Conservation (phyloP, 2,888 invertebrate genomes). For the Syrista parreyssii region DNA sequence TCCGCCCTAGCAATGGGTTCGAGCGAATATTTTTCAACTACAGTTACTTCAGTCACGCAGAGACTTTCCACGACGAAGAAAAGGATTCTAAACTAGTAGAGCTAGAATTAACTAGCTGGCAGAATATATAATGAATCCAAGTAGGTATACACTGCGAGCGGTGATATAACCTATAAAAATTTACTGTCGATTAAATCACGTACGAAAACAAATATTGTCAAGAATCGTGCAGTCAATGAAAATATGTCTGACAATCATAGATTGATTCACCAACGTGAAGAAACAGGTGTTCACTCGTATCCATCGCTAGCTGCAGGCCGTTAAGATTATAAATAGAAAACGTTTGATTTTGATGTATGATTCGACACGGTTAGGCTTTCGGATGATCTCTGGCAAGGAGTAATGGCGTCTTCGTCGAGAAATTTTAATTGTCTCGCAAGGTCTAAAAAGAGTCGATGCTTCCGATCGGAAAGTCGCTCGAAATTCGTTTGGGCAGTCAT, state of each 20-base stretch:
- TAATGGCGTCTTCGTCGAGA: too few species aligned
- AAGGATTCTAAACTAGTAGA: too few species aligned
- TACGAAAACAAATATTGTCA: conserved; percentile 26
- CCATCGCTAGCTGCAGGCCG: conserved; percentile 41
- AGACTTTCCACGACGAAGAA: neutral
- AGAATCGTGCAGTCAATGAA: conserved; percentile 32
- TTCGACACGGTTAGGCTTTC: conserved; percentile 24
- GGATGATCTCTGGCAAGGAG: neutral
- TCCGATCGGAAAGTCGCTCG: too few species aligned
- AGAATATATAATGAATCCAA: too few species aligned
- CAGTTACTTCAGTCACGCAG: too few species aligned
- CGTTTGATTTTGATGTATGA: conserved; percentile 61
- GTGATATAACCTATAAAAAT: too few species aligned
- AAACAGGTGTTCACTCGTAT: conserved; percentile 51
- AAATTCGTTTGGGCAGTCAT: too few species aligned
- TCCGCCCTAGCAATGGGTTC: conserved; percentile 7
- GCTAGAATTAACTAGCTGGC: too few species aligned
- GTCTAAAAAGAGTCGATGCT: too few species aligned
- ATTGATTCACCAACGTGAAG: conserved; percentile 19
- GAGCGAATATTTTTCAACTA: neutral
- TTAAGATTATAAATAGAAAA: conserved; percentile 56
- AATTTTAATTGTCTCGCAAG: too few species aligned
- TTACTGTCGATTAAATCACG: conserved; percentile 6
- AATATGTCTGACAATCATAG: neutral
- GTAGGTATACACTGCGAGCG: too few species aligned